Conservation (phyloP, 2,888 invertebrate genomes). For the Trachelus troglodyta region DNA sequence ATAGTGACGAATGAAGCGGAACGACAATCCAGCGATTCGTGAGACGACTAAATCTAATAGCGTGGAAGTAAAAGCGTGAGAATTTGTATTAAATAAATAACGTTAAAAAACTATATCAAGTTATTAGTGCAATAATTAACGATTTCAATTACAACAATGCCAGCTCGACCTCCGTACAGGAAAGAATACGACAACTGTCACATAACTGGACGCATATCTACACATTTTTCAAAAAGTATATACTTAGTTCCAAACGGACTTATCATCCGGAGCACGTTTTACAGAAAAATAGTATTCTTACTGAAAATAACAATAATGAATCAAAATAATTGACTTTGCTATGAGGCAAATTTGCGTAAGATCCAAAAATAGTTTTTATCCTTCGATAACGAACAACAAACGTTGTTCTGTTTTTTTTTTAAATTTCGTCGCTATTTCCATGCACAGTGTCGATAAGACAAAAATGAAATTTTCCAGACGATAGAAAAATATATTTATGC, state of each 20-base stretch:
- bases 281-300: not conserved
- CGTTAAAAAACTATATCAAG: not conserved
- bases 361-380: not conserved
- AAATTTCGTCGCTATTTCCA: not conserved
- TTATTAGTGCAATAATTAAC: not conserved
- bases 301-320: not conserved
- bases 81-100: not conserved
- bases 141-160: not conserved
- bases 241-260: not conserved
- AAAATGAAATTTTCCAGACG: not conserved
- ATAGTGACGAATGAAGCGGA: not conserved
- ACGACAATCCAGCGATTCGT: not conserved
- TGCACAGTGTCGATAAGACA: not conserved
- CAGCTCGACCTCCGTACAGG: not conserved
- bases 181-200: not conserved
- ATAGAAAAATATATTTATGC: not conserved
- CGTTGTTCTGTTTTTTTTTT: not conserved
- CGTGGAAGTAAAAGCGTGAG: not conserved
- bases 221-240: no score
- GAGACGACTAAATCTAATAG: not conserved
- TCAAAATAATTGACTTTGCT: not conserved
- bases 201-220: not conserved
- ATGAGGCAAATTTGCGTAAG: not conserved
- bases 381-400: not conserved
- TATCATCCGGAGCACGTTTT: not conserved